phyloP scores from a whole-genome alignment of 2,797 vertebrate species.

The Diplodus puntazzo region DNA sequence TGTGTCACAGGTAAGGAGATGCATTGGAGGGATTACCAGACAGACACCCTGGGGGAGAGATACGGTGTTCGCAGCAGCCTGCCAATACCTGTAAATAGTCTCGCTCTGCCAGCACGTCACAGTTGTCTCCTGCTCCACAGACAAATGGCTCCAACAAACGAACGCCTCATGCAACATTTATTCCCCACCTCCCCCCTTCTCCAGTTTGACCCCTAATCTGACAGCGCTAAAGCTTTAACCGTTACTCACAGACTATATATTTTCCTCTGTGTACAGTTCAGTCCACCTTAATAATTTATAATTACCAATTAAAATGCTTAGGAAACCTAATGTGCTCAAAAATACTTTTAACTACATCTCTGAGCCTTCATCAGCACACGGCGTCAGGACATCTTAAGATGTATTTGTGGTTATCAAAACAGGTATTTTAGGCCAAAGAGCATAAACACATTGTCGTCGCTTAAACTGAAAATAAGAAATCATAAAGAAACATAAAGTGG shows the following conservation, averaged over 20 bases:
- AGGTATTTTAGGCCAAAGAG: too few relatives aligned
- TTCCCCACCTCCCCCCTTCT: conserved; percentile 18
- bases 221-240: conserved; percentile 28
- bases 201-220: conserved; percentile 23
- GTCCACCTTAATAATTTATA: neutral
- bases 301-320: neutral
- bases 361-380: neutral
- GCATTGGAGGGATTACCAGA: conserved; percentile 73
- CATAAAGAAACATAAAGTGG: too few relatives aligned
- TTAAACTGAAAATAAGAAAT: too few relatives aligned
- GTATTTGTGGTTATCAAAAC: too few relatives aligned
- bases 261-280: neutral
- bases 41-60: conserved; percentile 56
- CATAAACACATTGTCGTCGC: too few relatives aligned
- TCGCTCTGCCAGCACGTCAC: conserved; percentile 74
- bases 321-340: neutral
- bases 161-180: conserved; percentile 64
- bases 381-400: too few relatives aligned
- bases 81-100: conserved; percentile 79
- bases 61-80: conserved; percentile 58
- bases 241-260: conserved; percentile 29
- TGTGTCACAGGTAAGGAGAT: conserved; percentile 76
- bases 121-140: conserved; percentile 73
- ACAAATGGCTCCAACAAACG: conserved; percentile 73
- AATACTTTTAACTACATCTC: neutral